These are phyloP conservation scores for Lepidurus couesii DNA, from an alignment of 1,140 invertebrate species.

Conservation along the genomic window DNA sequence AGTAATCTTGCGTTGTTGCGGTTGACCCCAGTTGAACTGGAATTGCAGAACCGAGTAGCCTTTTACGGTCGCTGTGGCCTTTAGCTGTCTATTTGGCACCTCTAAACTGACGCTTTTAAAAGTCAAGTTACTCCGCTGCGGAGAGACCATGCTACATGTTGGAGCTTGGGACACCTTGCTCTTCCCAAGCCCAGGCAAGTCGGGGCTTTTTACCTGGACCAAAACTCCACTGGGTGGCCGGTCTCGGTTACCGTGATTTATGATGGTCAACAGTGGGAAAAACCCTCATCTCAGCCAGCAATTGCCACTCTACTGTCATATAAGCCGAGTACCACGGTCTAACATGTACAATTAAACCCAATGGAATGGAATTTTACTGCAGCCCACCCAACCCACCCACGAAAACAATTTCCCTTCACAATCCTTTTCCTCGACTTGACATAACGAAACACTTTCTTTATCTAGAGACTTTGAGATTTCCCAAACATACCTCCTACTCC, in stretches of 20 bases:
- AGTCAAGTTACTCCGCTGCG: too few species aligned
- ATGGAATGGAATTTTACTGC: constrained; percentile 11
- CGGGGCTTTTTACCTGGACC: background rate
- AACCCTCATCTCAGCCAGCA: background rate
- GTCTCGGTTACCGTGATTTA: constrained; percentile 27
- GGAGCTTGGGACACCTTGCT: background rate
- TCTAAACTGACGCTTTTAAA: constrained; percentile 22
- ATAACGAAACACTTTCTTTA: too few species aligned
- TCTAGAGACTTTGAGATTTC: too few species aligned
- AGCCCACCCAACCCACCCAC: constrained; percentile 6
- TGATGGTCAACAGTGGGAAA: constrained; percentile 32
- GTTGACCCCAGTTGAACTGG: background rate
- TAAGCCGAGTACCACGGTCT: background rate
- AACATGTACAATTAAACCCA: constrained; percentile 15
- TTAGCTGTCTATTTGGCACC: constrained; percentile 13
- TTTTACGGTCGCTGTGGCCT: background rate
- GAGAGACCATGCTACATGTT: too few species aligned
- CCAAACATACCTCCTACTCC: too few species aligned
- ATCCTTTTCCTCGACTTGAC: background rate
- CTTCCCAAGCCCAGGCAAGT: background rate
- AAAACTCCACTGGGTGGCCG: constrained; percentile 20
- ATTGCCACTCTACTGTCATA: constrained; percentile 14
- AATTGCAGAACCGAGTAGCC: background rate
- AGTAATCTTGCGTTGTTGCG: constrained; percentile 8
- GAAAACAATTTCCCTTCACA: background rate